These are phyloP conservation scores for Diprion similis DNA, from an alignment of 1,140 invertebrate species.

Conservation along the genomic window DNA sequence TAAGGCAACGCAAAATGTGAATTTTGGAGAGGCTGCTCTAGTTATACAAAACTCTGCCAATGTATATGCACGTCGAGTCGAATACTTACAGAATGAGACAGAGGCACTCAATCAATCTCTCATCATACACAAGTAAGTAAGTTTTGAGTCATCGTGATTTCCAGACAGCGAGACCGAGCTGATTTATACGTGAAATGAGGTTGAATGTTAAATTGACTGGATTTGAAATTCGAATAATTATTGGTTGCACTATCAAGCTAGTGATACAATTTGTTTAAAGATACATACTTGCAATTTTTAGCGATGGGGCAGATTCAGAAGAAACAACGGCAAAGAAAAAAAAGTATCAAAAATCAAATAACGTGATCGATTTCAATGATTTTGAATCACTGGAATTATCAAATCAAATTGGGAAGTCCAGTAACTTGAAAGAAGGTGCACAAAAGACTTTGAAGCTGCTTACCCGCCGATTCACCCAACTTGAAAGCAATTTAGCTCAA, in stretches of 20 bases:
- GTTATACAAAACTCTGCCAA: slow-evolving; percentile 53
- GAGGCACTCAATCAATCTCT: slow-evolving; percentile 34
- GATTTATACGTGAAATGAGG: not conserved
- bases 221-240: slow-evolving; percentile 26
- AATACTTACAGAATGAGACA: slow-evolving; percentile 44
- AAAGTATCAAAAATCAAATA: slow-evolving; percentile 31
- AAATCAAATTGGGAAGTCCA: slow-evolving; percentile 42
- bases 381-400: slow-evolving; percentile 43
- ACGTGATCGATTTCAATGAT: slow-evolving; percentile 39
- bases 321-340: slow-evolving; percentile 30
- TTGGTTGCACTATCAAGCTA: slow-evolving; percentile 20
- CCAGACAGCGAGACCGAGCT: no score
- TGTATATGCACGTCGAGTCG: slow-evolving; percentile 48
- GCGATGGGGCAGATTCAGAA: not conserved
- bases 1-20: slow-evolving; percentile 36
- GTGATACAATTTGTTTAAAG: slow-evolving; percentile 14
- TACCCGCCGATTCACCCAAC: slow-evolving; percentile 47
- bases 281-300: slow-evolving; percentile 5
- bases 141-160: slow-evolving; percentile 10
- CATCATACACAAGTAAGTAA: slow-evolving; percentile 39
- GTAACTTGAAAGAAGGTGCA: slow-evolving; percentile 41
- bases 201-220: slow-evolving; percentile 15
- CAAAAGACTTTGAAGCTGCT: slow-evolving; percentile 44
- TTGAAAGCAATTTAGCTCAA: slow-evolving; percentile 40
- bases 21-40: slow-evolving; percentile 51